phyloP scores from a whole-genome alignment of 1,140 invertebrate species.

The Hyles vespertilio region DNA sequence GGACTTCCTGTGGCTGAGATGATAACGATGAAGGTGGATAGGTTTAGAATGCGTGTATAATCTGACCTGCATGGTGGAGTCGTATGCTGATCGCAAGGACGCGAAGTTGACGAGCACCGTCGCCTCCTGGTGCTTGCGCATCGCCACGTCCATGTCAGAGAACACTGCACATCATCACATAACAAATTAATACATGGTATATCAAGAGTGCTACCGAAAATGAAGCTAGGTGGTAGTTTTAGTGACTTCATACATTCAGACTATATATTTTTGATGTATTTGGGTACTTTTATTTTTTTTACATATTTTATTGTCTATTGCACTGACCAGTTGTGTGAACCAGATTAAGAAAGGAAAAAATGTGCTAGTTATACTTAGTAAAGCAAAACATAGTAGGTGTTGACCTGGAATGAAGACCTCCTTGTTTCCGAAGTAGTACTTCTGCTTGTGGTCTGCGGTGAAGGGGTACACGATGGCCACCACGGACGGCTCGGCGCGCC shows the following conservation, averaged over 20 bases:
- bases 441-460: constrained; percentile 99
- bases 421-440: constrained; percentile 99
- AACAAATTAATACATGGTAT: background rate
- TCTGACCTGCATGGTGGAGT: constrained; percentile 91
- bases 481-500: constrained; percentile 90
- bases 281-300: no score
- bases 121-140: constrained; percentile 95
- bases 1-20: no score
- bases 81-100: constrained; percentile 97
- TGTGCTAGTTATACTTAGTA: no score
- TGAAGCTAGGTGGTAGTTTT: no score
- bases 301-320: no score
- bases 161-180: constrained; percentile 82
- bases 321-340: no score
- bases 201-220: no score
- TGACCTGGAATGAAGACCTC: constrained; percentile 92
- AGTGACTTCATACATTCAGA: no score
- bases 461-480: constrained; percentile 99
- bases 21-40: constrained; percentile 8
- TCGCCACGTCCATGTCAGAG: constrained; percentile 97
- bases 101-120: constrained; percentile 99
- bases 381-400: background rate
- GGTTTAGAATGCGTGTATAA: no score
- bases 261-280: no score
- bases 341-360: no score